Evolutionary conservation across 2,113 vertebrate species (phyloP).

Genomic region (Thomomys bottae): DNA sequence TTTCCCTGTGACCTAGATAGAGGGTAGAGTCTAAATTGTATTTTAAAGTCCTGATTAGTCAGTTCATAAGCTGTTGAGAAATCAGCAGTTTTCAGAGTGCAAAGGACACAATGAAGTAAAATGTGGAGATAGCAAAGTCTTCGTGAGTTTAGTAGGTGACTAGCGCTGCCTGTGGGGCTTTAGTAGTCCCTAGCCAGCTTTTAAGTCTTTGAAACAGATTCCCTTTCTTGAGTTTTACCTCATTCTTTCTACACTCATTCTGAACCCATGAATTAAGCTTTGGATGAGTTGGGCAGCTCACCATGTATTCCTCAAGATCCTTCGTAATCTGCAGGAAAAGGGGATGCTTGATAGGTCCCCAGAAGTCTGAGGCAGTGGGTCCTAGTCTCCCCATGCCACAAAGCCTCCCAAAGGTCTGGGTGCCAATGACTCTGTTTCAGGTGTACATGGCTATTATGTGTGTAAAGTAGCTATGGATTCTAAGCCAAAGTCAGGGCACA

Average conservation of each 20-base stretch:
- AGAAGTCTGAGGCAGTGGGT: not conserved
- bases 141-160: not conserved
- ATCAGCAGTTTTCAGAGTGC: not conserved
- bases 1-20: not conserved
- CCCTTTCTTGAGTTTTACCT: not conserved
- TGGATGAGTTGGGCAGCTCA: not conserved
- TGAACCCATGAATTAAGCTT: not conserved
- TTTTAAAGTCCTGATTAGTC: conserved; percentile 24
- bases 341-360: not conserved
- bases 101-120: not conserved
- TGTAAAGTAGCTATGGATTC: not conserved
- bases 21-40: conserved; percentile 7
- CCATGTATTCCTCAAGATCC: not conserved
- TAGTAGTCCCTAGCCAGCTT: too few species aligned
- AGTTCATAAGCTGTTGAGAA: conserved; percentile 15
- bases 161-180: not conserved
- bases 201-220: not conserved
- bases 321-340: not conserved
- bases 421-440: not conserved
- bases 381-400: not conserved
- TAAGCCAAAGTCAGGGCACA: not conserved
- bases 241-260: not conserved
- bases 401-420: not conserved
- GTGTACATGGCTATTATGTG: not conserved
- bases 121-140: not conserved